phyloP scores from a whole-genome alignment of 2,888 invertebrate genomes.

The Byasa hedistus region DNA sequence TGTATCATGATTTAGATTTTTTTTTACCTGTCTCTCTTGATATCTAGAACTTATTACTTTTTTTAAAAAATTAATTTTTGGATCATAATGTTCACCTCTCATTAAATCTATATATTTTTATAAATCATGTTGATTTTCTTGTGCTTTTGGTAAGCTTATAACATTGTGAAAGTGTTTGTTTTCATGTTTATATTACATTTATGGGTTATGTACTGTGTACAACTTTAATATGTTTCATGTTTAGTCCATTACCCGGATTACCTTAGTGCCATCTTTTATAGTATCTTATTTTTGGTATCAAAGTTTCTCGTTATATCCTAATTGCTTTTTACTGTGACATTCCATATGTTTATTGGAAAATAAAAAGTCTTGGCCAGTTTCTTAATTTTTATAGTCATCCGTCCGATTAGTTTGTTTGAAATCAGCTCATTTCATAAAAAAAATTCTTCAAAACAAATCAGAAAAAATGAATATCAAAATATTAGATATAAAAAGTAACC shows the following conservation, averaged over 20 bases:
- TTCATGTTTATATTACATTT: background rate
- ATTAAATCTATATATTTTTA: background rate
- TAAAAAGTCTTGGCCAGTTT: background rate
- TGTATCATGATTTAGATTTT: background rate
- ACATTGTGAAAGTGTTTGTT: background rate
- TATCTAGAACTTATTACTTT: background rate
- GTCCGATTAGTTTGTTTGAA: slow-evolving; percentile 1
- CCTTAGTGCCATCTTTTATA: slow-evolving; percentile 17
- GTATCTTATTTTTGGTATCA: background rate
- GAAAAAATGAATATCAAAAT: too few relatives aligned
- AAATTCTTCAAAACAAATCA: background rate
- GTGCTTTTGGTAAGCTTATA: background rate
- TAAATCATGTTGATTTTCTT: background rate
- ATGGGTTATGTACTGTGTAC: background rate
- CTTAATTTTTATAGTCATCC: background rate
- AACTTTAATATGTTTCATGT: background rate
- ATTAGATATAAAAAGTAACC: background rate
- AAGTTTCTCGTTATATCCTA: background rate
- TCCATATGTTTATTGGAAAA: slow-evolving; percentile 8
- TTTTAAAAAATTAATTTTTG: background rate
- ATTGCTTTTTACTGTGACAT: slow-evolving; percentile 9
- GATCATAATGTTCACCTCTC: background rate
- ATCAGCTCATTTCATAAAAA: background rate
- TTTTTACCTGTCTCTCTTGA: background rate
- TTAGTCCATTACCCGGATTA: slow-evolving; percentile 4